Conservation (phyloP, 2,113 vertebrate genomes). For the Pipra filicauda region DNA sequence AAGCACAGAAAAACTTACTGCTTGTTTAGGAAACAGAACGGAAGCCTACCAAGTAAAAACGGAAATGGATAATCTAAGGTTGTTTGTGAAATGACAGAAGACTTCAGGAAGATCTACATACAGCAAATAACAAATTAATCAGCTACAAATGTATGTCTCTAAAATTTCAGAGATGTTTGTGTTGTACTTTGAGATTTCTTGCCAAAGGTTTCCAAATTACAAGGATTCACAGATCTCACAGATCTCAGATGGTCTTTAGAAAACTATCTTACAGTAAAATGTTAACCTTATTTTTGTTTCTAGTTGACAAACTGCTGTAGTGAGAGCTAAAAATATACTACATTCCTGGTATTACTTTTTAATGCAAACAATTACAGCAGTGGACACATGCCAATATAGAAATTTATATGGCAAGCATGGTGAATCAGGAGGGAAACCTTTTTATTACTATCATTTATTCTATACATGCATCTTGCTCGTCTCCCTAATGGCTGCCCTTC, state of each 20-base stretch:
- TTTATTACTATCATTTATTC: constrained; percentile 30
- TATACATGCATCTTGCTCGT: not conserved
- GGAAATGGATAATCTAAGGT: not conserved
- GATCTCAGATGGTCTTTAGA: not conserved
- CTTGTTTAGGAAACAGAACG: not conserved
- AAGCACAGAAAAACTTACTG: not conserved
- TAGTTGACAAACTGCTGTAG: not conserved
- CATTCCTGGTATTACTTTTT: not conserved
- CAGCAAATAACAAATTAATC: not conserved
- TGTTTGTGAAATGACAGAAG: not conserved
- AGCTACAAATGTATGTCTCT: not conserved
- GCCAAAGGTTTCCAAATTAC: not conserved
- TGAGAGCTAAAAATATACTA: not conserved
- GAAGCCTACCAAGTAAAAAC: not conserved
- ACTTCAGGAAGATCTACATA: not conserved
- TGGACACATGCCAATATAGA: not conserved
- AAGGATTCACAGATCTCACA: not conserved
- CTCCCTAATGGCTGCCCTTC: not conserved
- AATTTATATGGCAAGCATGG: not conserved
- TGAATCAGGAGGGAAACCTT: constrained; percentile 10
- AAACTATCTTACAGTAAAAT: not conserved
- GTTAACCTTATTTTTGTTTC: not conserved
- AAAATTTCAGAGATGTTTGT: not conserved
- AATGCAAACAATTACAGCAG: not conserved
- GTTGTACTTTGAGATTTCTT: not conserved